Percentiles rank a stretch among this genome's conserved stretches.
phyloP scores from a whole-genome alignment of 2,888 invertebrate species.

The Bombyx huttoni region DNA sequence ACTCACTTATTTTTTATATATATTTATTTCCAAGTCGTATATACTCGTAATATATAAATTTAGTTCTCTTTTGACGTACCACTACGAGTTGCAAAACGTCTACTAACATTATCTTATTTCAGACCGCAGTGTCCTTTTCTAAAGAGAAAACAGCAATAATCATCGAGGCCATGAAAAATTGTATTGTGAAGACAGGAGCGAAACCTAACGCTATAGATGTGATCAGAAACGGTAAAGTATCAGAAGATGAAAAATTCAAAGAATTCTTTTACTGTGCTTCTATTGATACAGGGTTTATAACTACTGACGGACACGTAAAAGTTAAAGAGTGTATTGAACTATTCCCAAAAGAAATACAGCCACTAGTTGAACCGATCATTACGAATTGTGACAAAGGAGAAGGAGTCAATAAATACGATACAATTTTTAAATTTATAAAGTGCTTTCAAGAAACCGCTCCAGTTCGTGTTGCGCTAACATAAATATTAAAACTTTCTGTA shows the following conservation, averaged over 20 bases:
- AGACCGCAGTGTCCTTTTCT: neutral
- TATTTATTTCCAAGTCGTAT: no score
- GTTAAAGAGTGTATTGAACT: neutral
- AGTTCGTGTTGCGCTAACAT: neutral
- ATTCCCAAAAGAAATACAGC: neutral
- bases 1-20: no score
- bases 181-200: neutral
- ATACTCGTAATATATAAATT: no score
- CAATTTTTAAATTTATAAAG: neutral
- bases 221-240: neutral
- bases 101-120: neutral
- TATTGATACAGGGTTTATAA: neutral
- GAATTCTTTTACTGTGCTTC: neutral
- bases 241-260: neutral
- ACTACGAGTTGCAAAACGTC: no score
- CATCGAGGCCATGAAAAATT: neutral
- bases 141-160: neutral
- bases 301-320: neutral
- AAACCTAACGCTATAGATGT: neutral
- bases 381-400: no score
- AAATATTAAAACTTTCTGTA: no score
- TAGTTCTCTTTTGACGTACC: no score
- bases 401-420: no score
- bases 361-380: neutral
- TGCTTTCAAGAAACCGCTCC: constrained; percentile 3